Conservation (phyloP, 2,888 invertebrate genomes). For the Ichneumon xanthorius region DNA sequence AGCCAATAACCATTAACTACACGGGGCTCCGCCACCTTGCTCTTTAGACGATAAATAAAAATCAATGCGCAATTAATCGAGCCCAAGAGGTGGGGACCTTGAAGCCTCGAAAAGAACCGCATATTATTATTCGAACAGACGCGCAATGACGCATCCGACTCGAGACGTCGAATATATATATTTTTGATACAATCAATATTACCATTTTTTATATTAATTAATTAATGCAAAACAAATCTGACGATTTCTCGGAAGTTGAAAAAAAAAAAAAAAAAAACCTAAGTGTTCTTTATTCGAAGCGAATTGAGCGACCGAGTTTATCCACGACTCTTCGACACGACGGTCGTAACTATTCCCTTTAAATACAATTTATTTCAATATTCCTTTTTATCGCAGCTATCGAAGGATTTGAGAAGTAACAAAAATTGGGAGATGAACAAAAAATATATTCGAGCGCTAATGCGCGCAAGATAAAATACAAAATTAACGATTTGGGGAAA, state of each 20-base stretch:
- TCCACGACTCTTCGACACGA: constrained; percentile 1
- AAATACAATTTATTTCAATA: neutral
- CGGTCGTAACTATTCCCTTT: neutral
- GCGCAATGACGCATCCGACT: constrained; percentile 13
- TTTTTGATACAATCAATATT: neutral
- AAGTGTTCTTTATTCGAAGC: constrained; percentile 7
- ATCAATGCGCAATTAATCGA: constrained; percentile 35
- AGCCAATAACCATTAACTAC: constrained; percentile 82
- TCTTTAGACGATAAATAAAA: constrained; percentile 80
- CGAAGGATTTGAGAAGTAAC: neutral
- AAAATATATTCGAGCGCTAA: neutral
- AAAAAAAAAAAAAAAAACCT: neutral
- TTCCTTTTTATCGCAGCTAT: neutral
- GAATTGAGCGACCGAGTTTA: constrained; percentile 24
- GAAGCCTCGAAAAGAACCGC: constrained; percentile 69
- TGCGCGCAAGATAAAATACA: constrained; percentile 48
- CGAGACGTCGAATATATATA: constrained; percentile 1
- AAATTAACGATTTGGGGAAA: constrained; percentile 56
- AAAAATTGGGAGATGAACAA: constrained; percentile 3
- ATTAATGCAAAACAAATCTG: neutral
- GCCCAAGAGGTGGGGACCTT: constrained; percentile 58
- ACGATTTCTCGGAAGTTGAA: neutral
- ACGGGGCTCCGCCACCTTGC: constrained; percentile 77
- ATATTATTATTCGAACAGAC: constrained; percentile 51
- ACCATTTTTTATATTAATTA: neutral